Conservation (phyloP, 2,888 invertebrate genomes). For the Drosophila neutralis region DNA sequence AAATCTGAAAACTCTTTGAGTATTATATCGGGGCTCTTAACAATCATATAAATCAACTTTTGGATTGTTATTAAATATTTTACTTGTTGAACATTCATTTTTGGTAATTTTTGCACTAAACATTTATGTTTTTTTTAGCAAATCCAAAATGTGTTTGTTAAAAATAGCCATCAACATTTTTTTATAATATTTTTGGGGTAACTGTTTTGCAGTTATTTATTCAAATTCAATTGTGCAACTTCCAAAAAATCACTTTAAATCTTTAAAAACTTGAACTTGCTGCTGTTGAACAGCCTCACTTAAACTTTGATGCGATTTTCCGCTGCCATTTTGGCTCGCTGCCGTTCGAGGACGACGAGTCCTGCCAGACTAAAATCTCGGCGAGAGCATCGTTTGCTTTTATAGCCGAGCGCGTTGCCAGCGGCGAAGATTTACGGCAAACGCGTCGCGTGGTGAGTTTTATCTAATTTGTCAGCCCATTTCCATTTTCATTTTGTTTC, state of each 20-base stretch:
- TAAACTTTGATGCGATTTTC: background rate
- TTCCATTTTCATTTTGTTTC: slow-evolving; percentile 43
- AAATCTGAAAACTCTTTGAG: background rate
- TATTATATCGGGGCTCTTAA: background rate
- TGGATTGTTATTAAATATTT: background rate
- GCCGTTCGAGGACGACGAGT: slow-evolving; percentile 35
- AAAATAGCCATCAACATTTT: background rate
- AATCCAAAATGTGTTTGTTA: background rate
- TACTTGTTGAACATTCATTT: background rate
- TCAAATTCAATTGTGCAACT: background rate
- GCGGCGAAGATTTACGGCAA: slow-evolving; percentile 33
- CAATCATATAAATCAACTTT: background rate
- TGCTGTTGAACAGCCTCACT: slow-evolving; percentile 2
- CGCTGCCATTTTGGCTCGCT: slow-evolving; percentile 2
- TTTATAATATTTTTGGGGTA: background rate
- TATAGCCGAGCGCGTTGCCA: slow-evolving; percentile 51
- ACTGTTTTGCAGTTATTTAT: background rate
- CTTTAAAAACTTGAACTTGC: slow-evolving; percentile 26
- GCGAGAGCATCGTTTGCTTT: slow-evolving; percentile 51
- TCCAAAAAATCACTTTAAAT: slow-evolving; percentile 14
- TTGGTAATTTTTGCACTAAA: background rate
- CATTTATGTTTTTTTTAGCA: background rate
- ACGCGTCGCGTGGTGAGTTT: slow-evolving; percentile 59
- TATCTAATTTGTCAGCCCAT: slow-evolving; percentile 44
- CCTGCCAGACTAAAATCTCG: slow-evolving; percentile 62